Conservation (phyloP, 2,797 vertebrate genomes). For the Melanotaenia pygmaea region DNA sequence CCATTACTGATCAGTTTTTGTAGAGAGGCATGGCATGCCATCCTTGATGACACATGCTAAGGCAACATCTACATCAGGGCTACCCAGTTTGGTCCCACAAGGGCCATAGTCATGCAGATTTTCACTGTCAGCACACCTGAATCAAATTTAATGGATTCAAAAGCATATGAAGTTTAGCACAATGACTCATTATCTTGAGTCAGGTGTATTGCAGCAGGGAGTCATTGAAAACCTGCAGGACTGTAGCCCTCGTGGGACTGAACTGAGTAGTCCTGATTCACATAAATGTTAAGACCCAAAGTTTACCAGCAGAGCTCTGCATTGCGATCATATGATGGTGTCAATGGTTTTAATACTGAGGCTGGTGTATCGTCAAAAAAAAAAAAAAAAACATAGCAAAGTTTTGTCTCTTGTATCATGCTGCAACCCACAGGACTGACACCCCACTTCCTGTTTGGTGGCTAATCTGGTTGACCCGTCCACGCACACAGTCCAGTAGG, state of each 20-base stretch:
- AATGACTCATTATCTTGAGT: too few species aligned
- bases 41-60: background rate
- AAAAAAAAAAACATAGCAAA: background rate
- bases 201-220: too few species aligned
- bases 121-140: background rate
- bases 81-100: too few species aligned
- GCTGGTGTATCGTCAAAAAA: background rate
- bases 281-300: background rate
- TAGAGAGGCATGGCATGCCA: background rate
- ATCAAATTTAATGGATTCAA: background rate
- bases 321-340: background rate
- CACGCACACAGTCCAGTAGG: conserved; percentile 89
- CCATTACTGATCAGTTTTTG: background rate
- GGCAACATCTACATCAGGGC: background rate
- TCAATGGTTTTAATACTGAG: background rate
- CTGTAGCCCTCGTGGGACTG: too few species aligned
- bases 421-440: conserved; percentile 89
- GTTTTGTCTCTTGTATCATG: conserved; percentile 54
- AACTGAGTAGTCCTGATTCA: background rate
- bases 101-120: too few species aligned
- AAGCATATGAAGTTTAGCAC: background rate
- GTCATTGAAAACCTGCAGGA: too few species aligned
- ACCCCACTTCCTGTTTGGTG: conserved; percentile 85
- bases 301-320: background rate
- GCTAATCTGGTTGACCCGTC: conserved; percentile 90